Evolutionary conservation across 1,140 invertebrate genomes (phyloP).

Genomic region (Diabrotica undecimpunctata): DNA sequence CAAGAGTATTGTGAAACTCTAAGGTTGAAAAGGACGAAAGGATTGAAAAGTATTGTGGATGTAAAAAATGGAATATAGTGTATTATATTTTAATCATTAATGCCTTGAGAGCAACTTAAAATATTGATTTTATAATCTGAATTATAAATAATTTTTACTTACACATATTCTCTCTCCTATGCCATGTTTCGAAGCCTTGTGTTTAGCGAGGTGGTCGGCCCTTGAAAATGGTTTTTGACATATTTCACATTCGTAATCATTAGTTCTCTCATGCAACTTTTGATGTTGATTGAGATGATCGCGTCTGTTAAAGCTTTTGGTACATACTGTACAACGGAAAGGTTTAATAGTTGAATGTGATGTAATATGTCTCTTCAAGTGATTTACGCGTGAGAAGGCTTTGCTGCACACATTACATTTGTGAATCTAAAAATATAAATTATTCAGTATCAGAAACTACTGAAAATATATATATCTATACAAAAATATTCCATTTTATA

Average conservation of each 20-base stretch:
- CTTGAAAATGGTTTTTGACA: constrained; percentile 51
- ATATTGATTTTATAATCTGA: too few species aligned
- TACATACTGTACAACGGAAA: constrained; percentile 54
- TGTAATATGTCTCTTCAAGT: constrained; percentile 40
- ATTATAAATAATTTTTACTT: constrained; percentile 7
- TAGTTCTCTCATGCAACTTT: constrained; percentile 37
- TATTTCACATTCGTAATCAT: constrained; percentile 52
- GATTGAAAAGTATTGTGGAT: too few species aligned
- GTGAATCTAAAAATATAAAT: constrained; percentile 25
- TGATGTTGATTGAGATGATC: constrained; percentile 52
- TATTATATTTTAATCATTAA: too few species aligned
- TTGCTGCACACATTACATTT: constrained; percentile 40
- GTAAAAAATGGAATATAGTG: too few species aligned
- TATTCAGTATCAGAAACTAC: background rate
- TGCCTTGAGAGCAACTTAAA: too few species aligned
- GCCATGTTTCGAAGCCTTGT: constrained; percentile 49
- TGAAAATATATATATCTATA: background rate
- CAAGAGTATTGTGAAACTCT: too few species aligned
- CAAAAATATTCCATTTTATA: too few species aligned
- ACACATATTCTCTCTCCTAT: constrained; percentile 39
- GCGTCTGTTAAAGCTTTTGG: constrained; percentile 49
- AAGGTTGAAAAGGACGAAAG: too few species aligned
- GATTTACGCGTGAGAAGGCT: constrained; percentile 37
- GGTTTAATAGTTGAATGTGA: constrained; percentile 41
- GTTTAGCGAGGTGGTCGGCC: constrained; percentile 50